A percentile compares a stretch with the other conserved stretches of the same genome.
These are phyloP conservation scores for Trachelus iudaicus DNA, from an alignment of 2,888 invertebrate species.

Conservation along the genomic window DNA sequence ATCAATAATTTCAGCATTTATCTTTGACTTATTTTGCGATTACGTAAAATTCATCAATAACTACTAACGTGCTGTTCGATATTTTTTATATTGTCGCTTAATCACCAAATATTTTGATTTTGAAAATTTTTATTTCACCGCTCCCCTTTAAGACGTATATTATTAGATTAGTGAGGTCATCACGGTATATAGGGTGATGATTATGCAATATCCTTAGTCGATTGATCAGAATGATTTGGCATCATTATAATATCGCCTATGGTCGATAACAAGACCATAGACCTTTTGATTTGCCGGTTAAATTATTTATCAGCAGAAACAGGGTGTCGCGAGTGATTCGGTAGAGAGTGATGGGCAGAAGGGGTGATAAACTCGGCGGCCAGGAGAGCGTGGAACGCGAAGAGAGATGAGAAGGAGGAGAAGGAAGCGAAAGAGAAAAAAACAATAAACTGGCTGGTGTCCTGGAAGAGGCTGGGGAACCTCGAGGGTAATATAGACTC, in stretches of 20 bases:
- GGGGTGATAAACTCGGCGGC: neutral
- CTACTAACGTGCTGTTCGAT: neutral
- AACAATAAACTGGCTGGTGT: constrained; percentile 8
- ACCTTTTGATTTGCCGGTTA: neutral
- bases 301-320: neutral
- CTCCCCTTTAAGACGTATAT: neutral
- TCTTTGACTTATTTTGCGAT: neutral
- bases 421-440: constrained; percentile 2
- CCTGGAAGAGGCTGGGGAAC: constrained; percentile 19
- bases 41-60: neutral
- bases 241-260: neutral
- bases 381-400: neutral
- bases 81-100: too few species aligned
- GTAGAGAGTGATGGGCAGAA: neutral
- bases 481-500: constrained; percentile 36
- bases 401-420: neutral
- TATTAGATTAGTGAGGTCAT: neutral
- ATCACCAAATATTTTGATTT: neutral
- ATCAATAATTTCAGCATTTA: neutral
- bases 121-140: neutral
- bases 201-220: neutral
- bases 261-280: neutral
- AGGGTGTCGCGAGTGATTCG: neutral
- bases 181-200: neutral
- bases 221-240: neutral